phyloP scores from a whole-genome alignment of 2,113 vertebrate species.

The Phainopepla nitens region DNA sequence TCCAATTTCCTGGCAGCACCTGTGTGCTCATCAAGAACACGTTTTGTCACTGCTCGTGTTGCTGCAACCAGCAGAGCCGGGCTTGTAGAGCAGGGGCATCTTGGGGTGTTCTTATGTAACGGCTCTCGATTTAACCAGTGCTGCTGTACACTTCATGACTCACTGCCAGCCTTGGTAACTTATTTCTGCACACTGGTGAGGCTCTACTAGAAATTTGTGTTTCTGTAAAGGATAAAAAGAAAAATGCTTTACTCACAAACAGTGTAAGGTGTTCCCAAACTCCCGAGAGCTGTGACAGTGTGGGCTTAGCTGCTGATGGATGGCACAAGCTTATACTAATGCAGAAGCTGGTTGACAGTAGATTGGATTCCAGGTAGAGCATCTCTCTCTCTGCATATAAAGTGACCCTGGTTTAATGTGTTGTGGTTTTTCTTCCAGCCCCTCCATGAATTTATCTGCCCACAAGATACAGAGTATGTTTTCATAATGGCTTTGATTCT shows the following conservation, averaged over 20 bases:
- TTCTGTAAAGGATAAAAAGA: background rate
- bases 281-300: background rate
- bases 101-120: background rate
- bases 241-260: background rate
- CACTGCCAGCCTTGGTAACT: background rate
- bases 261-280: background rate
- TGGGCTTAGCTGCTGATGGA: slow-evolving; percentile 19
- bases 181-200: background rate
- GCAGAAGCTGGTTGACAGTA: background rate
- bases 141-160: background rate
- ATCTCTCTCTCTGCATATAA: background rate
- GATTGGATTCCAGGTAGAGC: background rate
- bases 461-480: background rate
- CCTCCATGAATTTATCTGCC: background rate
- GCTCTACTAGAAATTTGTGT: background rate
- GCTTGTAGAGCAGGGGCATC: background rate
- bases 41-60: background rate
- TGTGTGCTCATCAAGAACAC: background rate
- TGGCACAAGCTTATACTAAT: background rate
- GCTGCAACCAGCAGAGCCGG: background rate
- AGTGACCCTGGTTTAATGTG: background rate
- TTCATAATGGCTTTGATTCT: slow-evolving; percentile 14
- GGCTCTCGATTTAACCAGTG: background rate
- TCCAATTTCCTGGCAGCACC: background rate
- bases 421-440: background rate